Percentiles rank a stretch among this genome's conserved stretches.
phyloP scores from a whole-genome alignment of 2,797 vertebrate genomes.

The Centroberyx gerrardi region DNA sequence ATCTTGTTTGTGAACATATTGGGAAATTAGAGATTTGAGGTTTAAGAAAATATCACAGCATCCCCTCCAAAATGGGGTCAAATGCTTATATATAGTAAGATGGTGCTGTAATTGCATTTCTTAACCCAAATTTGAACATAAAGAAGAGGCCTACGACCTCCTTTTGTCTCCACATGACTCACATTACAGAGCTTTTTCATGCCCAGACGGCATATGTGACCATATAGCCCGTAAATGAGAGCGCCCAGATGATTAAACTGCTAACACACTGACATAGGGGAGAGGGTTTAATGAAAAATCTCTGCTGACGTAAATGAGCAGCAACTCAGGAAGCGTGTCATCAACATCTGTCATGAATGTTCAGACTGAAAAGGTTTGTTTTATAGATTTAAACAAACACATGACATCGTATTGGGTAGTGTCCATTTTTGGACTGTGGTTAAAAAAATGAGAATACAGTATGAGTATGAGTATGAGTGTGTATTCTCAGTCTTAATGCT shows the following conservation, averaged over 20 bases:
- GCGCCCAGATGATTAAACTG: conserved; percentile 40
- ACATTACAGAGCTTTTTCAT: conserved; percentile 39
- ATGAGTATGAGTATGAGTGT: too few species aligned
- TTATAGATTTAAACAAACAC: conserved; percentile 51
- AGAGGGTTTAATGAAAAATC: conserved; percentile 56
- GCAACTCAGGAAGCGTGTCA: conserved; percentile 43
- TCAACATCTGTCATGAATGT: conserved; percentile 40
- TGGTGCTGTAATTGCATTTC: too few species aligned
- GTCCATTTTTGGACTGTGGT: conserved; percentile 41
- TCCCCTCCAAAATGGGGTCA: too few species aligned
- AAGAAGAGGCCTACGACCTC: not conserved
- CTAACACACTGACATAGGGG: conserved; percentile 18
- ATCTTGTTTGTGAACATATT: too few species aligned
- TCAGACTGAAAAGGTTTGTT: conserved; percentile 29
- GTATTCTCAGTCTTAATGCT: not conserved
- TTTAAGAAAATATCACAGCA: too few species aligned
- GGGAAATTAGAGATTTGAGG: too few species aligned
- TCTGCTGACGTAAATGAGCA: conserved; percentile 41
- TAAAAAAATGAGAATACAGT: conserved; percentile 4
- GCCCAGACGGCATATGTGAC: conserved; percentile 55
- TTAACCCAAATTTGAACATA: too few species aligned
- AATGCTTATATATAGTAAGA: too few species aligned
- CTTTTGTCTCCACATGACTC: conserved; percentile 36
- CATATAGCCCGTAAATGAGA: conserved; percentile 51
- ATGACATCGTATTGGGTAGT: conserved; percentile 46